Base-by-base conservation (phyloP, 1,140 invertebrate species). In the Melanaphis sacchari region DNA sequence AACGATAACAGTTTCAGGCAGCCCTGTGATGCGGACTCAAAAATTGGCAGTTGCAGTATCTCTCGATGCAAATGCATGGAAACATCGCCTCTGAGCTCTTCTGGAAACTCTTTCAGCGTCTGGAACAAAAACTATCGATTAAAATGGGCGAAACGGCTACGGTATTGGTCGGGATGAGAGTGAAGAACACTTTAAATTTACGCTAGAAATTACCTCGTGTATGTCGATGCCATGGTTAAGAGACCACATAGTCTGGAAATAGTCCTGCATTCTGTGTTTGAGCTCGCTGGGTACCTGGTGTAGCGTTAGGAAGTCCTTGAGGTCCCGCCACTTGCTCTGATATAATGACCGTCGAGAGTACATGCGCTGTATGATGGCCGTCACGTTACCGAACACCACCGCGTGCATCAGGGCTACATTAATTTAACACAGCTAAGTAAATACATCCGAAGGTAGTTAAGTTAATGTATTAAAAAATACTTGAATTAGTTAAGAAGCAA, bases 161-260 rank as follows among this genome's bases (percentile, higher is more conserved):
- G 38, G 40, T n/a, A 76, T 31, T 2, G 59, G 15, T n/a, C n/a
- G 5, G 82, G 82, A 24, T 24, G 24, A 24, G 0, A 4, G 38
- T 3, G 3, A 9, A 3, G 82, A 84, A 22, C 9, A 9, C 26
- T 4, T 15, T 1, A 40, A 90, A 93, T n/a, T 9, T 26, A 24
- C 0, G 4, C 9, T 22, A 8, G 24, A 0, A 94, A 95, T 96
- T 95, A 98, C 98, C 96, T 99, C 98, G 94, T 99, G 98, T 95
- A 99, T 99, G 95, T 99, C 99, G 94, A 99, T 99, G 54, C 99
- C 99, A 95, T 99, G 99, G 95, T 99, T 99, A 81, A 99, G 96
- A 5, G 98, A 98, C 99, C 99, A 99, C 96, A 98, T 99, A 24
- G 99, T 99, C 95, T 99, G 99, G 95, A 99, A 99, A 95, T 99